phyloP scores from a whole-genome alignment of 2,797 vertebrate genomes.

The Phalloptychus januarius region DNA sequence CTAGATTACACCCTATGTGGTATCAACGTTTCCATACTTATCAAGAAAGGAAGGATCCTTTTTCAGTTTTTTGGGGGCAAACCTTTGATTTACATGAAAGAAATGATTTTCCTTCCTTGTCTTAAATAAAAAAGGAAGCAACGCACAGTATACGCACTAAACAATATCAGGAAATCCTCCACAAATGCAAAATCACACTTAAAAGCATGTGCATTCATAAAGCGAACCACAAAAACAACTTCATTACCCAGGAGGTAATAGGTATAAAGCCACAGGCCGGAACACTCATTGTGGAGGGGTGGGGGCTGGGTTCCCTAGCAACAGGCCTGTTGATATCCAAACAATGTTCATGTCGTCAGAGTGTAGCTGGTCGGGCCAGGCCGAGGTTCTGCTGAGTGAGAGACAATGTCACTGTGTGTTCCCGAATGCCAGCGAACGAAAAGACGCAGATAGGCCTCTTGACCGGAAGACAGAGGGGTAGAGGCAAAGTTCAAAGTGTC shows the following conservation, averaged over 20 bases:
- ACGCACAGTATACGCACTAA: background rate
- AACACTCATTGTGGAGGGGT: constrained; percentile 55
- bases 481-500: constrained; percentile 25
- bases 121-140: background rate
- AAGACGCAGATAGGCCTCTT: constrained; percentile 39
- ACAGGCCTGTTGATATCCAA: constrained; percentile 81
- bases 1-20: background rate
- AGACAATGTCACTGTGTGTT: constrained; percentile 74
- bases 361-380: constrained; percentile 59
- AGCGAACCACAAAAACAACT: constrained; percentile 7
- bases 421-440: constrained; percentile 47
- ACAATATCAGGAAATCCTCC: constrained; percentile 13
- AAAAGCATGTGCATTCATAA: constrained; percentile 1
- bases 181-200: constrained; percentile 5
- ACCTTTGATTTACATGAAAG: background rate
- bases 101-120: background rate
- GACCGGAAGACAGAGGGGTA: constrained; percentile 32
- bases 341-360: constrained; percentile 75
- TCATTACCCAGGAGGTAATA: constrained; percentile 58
- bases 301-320: constrained; percentile 75
- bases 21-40: background rate
- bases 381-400: constrained; percentile 63
- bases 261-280: constrained; percentile 64
- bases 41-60: background rate
- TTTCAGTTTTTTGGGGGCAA: background rate